Conservation (phyloP, 2,888 invertebrate genomes). For the Steinernema carpocapsae region DNA sequence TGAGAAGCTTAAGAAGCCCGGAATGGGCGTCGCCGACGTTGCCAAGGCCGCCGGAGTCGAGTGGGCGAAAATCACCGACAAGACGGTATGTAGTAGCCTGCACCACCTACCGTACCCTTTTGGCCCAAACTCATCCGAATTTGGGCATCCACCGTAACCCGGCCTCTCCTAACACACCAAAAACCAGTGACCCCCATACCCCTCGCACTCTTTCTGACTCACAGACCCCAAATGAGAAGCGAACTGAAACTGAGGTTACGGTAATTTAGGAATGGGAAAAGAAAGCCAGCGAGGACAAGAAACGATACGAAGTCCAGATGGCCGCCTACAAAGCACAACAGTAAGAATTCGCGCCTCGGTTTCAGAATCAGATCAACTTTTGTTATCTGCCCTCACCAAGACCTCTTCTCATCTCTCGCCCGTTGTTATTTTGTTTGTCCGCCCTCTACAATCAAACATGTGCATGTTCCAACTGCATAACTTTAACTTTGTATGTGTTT, state of each 20-base stretch:
- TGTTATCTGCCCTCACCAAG: slow-evolving; percentile 30
- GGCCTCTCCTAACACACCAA: slow-evolving; percentile 1
- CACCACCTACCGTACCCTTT: neutral
- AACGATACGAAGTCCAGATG: slow-evolving; percentile 85
- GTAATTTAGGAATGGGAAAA: slow-evolving; percentile 84
- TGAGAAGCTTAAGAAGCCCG: slow-evolving; percentile 70
- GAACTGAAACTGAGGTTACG: slow-evolving; percentile 11
- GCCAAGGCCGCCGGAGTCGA: slow-evolving; percentile 66
- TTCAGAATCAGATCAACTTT: too few relatives aligned
- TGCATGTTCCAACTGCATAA: slow-evolving; percentile 15
- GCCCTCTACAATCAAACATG: slow-evolving; percentile 1
- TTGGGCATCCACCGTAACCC: neutral
- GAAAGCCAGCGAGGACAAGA: slow-evolving; percentile 83
- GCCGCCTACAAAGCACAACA: slow-evolving; percentile 78
- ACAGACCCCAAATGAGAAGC: neutral
- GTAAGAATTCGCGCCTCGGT: neutral
- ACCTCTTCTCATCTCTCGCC: slow-evolving; percentile 30
- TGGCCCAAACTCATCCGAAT: too few relatives aligned
- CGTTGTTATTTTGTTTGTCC: slow-evolving; percentile 7
- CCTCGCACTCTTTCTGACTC: too few relatives aligned
- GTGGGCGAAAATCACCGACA: slow-evolving; percentile 63
- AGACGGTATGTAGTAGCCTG: slow-evolving; percentile 57
- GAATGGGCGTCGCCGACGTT: slow-evolving; percentile 86
- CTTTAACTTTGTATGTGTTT: slow-evolving; percentile 16
- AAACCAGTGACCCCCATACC: neutral